These are phyloP conservation scores for Etheostoma cragini DNA, from an alignment of 2,113 vertebrate genomes.

Conservation along the genomic window DNA sequence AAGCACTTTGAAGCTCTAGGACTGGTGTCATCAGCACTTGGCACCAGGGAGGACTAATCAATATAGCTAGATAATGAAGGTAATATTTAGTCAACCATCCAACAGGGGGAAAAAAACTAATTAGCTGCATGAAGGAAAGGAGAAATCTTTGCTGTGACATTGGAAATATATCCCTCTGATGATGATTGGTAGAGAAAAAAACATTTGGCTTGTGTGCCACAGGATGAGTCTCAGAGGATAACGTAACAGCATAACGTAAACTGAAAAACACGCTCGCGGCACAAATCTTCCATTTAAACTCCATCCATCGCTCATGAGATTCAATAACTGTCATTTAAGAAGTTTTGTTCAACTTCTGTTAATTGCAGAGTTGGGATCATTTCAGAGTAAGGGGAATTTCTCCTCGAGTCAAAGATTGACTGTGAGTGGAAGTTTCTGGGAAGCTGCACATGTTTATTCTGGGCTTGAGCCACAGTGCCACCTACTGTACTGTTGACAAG, in stretches of 20 bases:
- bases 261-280: background rate
- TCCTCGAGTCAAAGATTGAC: conserved; percentile 14
- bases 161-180: conserved; percentile 30
- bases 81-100: conserved; percentile 58
- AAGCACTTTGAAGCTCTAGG: conserved; percentile 39
- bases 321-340: conserved; percentile 59
- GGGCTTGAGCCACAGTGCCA: conserved; percentile 80
- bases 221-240: conserved; percentile 26
- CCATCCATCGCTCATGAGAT: conserved; percentile 36
- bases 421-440: conserved; percentile 1
- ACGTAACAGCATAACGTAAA: conserved; percentile 1
- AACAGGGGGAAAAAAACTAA: conserved; percentile 45
- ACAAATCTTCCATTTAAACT: conserved; percentile 27
- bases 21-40: conserved; percentile 50
- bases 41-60: conserved; percentile 52
- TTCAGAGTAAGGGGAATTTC: conserved; percentile 4
- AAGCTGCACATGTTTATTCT: conserved; percentile 21
- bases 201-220: conserved; percentile 8
- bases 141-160: conserved; percentile 9
- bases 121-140: conserved; percentile 55
- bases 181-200: conserved; percentile 44
- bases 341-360: conserved; percentile 58
- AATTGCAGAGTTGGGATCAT: conserved; percentile 52
- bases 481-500: conserved; percentile 57
- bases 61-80: conserved; percentile 61